A percentile compares a stretch with the other conserved stretches of the same genome.
Conservation (phyloP, 2,113 vertebrate species). For the Heteronetta atricapilla region DNA sequence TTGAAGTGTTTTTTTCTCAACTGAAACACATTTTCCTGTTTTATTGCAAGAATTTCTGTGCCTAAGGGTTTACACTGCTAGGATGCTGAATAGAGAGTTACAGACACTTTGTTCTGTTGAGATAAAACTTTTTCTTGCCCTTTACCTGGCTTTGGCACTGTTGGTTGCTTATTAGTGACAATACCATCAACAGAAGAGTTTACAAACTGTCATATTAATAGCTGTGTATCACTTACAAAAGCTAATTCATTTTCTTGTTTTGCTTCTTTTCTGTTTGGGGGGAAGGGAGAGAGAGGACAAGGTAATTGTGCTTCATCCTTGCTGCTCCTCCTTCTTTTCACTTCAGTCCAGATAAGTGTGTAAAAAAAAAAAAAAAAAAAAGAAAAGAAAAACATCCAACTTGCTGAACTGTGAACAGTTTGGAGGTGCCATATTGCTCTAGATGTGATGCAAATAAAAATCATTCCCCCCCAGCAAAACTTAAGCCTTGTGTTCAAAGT, state of each 20-base stretch:
- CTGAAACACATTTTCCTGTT: not conserved
- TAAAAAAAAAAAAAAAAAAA: not conserved
- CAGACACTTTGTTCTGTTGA: not conserved
- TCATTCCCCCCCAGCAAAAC: not conserved
- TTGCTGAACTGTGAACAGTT: not conserved
- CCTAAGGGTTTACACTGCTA: not conserved
- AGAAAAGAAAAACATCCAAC: not conserved
- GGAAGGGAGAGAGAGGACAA: not conserved
- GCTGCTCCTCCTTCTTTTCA: not conserved
- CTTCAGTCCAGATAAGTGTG: not conserved
- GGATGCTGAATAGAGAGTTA: not conserved
- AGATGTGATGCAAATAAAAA: not conserved
- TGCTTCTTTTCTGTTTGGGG: not conserved
- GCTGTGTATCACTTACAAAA: not conserved
- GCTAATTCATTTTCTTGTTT: not conserved
- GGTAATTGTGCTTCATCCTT: not conserved
- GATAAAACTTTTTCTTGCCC: not conserved
- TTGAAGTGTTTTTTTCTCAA: slow-evolving; percentile 44
- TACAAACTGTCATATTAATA: not conserved
- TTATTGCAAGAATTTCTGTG: slow-evolving; percentile 64
- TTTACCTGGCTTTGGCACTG: not conserved
- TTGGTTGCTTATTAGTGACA: not conserved
- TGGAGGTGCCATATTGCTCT: not conserved
- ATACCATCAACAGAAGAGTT: not conserved
- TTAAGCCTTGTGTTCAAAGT: not conserved